Conservation (phyloP, 2,113 vertebrate genomes). For the crab-eating macaque (Macaca fascicularis) region DNA sequence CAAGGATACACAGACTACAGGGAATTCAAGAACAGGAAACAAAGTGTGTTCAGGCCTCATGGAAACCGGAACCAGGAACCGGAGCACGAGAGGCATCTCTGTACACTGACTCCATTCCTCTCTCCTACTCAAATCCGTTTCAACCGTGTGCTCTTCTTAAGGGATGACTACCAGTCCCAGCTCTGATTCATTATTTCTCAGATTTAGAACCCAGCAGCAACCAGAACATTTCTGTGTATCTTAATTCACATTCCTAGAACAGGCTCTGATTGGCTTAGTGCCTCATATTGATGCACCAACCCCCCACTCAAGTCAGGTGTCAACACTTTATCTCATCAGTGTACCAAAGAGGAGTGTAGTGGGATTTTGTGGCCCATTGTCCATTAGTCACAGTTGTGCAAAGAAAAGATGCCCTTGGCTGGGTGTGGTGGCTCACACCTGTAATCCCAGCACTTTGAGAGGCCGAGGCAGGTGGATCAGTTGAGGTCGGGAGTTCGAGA, state of each 20-base stretch:
- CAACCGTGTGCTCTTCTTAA: background rate
- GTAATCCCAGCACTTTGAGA: too few relatives aligned
- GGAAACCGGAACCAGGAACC: background rate
- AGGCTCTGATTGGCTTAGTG: background rate
- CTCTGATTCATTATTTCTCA: background rate
- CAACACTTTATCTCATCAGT: background rate
- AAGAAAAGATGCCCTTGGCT: background rate
- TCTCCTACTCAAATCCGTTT: background rate
- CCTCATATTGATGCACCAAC: background rate
- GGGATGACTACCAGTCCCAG: background rate
- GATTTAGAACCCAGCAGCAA: background rate
- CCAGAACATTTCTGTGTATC: background rate
- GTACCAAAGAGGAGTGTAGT: background rate
- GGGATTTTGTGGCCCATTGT: background rate
- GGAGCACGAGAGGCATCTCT: background rate
- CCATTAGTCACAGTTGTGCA: background rate
- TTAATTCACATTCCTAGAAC: background rate
- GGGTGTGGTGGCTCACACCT: too few relatives aligned
- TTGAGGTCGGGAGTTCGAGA: too few relatives aligned
- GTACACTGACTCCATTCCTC: background rate
- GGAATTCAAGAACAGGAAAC: background rate
- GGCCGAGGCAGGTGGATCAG: too few relatives aligned
- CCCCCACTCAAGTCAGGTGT: background rate
- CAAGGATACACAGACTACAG: background rate
- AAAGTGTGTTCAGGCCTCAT: background rate